Evolutionary conservation across 1,140 invertebrate genomes (phyloP).

Genomic region (Protaetia brevitarsis): DNA sequence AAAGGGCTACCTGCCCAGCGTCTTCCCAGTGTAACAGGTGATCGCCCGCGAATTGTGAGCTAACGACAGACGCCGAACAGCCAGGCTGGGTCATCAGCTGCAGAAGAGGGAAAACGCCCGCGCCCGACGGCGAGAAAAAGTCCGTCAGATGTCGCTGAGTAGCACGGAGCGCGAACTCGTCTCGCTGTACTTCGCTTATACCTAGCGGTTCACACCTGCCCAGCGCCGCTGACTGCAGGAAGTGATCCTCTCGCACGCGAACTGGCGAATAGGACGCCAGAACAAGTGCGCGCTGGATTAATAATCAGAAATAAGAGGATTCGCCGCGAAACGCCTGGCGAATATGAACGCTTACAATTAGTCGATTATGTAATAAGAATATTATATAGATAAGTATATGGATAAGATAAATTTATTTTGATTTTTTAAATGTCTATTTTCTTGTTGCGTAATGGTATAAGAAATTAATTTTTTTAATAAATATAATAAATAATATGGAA

Average conservation of each 20-base stretch:
- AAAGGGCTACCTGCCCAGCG: not conserved
- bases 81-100: not conserved
- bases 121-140: not conserved
- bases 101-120: not conserved
- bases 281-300: not conserved
- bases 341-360: too few species aligned
- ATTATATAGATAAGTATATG: too few species aligned
- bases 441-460: too few species aligned
- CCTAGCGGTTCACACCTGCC: not conserved
- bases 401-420: too few species aligned
- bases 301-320: not conserved
- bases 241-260: not conserved
- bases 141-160: not conserved
- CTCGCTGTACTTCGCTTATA: not conserved
- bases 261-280: not conserved
- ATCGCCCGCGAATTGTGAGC: not conserved
- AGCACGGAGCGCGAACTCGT: not conserved
- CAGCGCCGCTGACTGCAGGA: not conserved
- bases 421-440: too few species aligned
- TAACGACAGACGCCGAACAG: slow-evolving; percentile 1
- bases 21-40: not conserved
- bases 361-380: too few species aligned
- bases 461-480: too few species aligned
- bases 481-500: too few species aligned
- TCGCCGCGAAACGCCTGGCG: too few species aligned